phyloP scores from a whole-genome alignment of 2,888 invertebrate genomes.

The Tillus elongatus region DNA sequence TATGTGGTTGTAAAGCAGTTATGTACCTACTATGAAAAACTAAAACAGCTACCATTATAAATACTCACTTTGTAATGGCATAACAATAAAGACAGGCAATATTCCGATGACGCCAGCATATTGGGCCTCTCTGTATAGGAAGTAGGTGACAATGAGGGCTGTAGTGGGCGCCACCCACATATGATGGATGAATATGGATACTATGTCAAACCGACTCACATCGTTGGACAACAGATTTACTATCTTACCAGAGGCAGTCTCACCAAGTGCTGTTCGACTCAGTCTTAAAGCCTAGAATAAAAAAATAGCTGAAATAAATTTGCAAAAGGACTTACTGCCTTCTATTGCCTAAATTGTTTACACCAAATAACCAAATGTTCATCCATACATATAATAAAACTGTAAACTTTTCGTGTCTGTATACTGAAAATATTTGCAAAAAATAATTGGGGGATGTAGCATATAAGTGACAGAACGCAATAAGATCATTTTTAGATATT shows the following conservation, averaged over 20 bases:
- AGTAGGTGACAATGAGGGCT: conserved; percentile 60
- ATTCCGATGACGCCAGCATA: conserved; percentile 70
- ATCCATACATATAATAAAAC: no score
- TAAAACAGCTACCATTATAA: no score
- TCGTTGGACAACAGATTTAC: conserved; percentile 92
- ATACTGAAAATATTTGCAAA: no score
- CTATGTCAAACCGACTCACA: conserved; percentile 83
- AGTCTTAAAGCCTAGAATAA: conserved; percentile 57
- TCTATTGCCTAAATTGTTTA: no score
- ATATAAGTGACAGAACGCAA: no score
- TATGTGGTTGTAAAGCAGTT: no score
- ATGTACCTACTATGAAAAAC: no score
- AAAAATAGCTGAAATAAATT: neutral
- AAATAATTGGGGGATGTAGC: no score
- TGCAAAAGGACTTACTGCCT: no score
- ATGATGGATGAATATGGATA: conserved; percentile 74
- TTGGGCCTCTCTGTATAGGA: conserved; percentile 68
- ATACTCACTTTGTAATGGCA: conserved; percentile 75
- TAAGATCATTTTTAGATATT: no score
- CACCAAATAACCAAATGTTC: no score
- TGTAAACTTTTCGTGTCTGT: no score
- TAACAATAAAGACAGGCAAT: conserved; percentile 62
- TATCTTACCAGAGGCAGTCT: conserved; percentile 79
- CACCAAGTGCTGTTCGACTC: conserved; percentile 59
- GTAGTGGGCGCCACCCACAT: conserved; percentile 76